Evolutionary conservation across 2,797 vertebrate genomes (phyloP).

Genomic region (Aeoliscus strigatus): DNA sequence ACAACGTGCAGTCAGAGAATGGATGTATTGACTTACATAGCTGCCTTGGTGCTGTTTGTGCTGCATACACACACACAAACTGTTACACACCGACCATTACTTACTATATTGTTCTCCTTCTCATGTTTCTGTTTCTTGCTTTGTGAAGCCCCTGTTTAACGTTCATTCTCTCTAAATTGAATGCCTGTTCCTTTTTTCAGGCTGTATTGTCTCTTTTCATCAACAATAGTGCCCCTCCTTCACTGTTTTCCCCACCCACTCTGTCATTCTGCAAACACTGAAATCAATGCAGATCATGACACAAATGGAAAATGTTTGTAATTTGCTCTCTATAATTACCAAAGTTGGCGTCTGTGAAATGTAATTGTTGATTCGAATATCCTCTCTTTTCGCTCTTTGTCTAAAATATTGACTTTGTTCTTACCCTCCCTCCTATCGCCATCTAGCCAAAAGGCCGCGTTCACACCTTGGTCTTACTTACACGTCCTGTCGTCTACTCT

Average conservation of each 20-base stretch:
- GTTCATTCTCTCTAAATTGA: conserved; percentile 37
- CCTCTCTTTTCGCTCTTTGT: background rate
- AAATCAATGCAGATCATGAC: conserved; percentile 28
- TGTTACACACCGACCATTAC: too few relatives aligned
- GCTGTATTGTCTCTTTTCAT: conserved; percentile 53
- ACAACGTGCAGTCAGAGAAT: too few relatives aligned
- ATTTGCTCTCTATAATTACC: conserved; percentile 44
- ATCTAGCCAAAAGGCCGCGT: conserved; percentile 9
- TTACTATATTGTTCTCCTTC: too few relatives aligned
- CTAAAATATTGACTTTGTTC: background rate
- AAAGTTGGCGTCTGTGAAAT: conserved; percentile 3
- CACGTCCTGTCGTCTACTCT: conserved; percentile 21
- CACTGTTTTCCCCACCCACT: conserved; percentile 2
- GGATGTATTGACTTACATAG: too few relatives aligned
- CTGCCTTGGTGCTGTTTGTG: too few relatives aligned
- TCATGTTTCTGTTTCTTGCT: too few relatives aligned
- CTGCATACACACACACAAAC: too few relatives aligned
- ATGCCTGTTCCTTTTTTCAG: conserved; percentile 20
- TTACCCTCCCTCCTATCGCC: conserved; percentile 2
- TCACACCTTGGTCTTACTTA: conserved; percentile 23
- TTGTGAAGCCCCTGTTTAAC: too few relatives aligned
- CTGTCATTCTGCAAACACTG: conserved; percentile 14
- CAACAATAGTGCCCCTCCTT: conserved; percentile 26
- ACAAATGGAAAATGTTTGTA: conserved; percentile 33
- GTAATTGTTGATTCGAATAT: background rate